Evolutionary conservation across 2,113 vertebrate species (phyloP).

Genomic region (Misgurnus anguillicaudatus): DNA sequence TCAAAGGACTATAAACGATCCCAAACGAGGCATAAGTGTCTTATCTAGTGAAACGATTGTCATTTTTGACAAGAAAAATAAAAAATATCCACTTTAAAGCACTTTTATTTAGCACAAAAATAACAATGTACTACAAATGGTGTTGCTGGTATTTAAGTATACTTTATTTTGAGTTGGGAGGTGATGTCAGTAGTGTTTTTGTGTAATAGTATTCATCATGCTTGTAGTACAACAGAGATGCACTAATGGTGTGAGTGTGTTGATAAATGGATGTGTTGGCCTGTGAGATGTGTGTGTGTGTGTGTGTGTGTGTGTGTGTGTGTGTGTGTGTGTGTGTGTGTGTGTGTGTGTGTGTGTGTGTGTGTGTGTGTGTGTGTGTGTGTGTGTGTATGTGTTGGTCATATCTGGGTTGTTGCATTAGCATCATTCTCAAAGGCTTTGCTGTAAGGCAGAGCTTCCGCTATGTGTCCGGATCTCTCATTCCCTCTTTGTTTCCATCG

Average conservation of each 20-base stretch:
- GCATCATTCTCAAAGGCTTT: conserved; percentile 34
- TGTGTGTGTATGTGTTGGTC: conserved; percentile 15
- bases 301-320: conserved; percentile 15
- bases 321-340: conserved; percentile 15
- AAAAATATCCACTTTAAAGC: no score
- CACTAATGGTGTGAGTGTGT: not conserved
- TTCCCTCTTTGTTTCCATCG: conserved; percentile 38
- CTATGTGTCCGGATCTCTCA: conserved; percentile 26
- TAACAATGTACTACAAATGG: no score
- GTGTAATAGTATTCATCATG: no score
- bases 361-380: conserved; percentile 17
- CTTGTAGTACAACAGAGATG: no score
- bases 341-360: conserved; percentile 35
- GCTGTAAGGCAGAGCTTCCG: conserved; percentile 35
- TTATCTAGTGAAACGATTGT: no score
- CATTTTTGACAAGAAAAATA: no score
- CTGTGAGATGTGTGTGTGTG: conserved; percentile 23
- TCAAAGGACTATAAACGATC: no score
- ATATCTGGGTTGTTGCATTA: conserved; percentile 29
- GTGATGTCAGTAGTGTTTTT: no score
- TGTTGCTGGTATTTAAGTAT: no score
- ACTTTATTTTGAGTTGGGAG: no score
- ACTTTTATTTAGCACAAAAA: no score
- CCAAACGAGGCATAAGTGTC: no score
- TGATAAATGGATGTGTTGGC: not conserved